Conservation (phyloP, 2,797 vertebrate genomes). For the Myioborus melanocephalus region DNA sequence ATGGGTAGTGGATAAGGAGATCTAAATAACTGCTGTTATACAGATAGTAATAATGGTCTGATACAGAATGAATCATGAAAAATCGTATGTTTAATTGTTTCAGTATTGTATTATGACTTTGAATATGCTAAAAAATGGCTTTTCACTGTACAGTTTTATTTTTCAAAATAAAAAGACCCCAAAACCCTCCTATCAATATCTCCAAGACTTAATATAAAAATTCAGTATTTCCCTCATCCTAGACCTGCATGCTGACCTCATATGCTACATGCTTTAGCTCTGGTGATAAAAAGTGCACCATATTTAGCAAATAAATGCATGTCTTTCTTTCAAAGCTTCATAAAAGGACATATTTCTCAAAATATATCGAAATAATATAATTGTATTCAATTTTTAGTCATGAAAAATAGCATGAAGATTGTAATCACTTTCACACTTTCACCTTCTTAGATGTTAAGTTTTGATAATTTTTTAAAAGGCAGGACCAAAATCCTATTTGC, state of each 20-base stretch:
- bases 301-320: neutral
- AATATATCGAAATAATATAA: neutral
- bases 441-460: neutral
- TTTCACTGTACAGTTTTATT: neutral
- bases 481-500: neutral
- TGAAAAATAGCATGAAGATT: neutral
- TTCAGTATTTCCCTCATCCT: neutral
- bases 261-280: neutral
- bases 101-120: neutral
- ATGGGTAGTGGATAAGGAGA: neutral
- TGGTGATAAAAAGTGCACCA: neutral
- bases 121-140: neutral
- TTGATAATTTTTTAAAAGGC: neutral
- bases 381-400: neutral
- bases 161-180: neutral
- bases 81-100: neutral
- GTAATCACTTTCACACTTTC: neutral
- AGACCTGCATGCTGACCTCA: neutral
- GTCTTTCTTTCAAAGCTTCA: neutral
- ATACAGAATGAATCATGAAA: neutral
- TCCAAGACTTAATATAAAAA: neutral
- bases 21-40: neutral
- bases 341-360: neutral
- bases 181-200: neutral
- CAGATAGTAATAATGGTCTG: neutral